Percentiles rank a stretch among this genome's conserved stretches.
phyloP scores from a whole-genome alignment of 2,888 invertebrate species.

The Drosophila atripex region DNA sequence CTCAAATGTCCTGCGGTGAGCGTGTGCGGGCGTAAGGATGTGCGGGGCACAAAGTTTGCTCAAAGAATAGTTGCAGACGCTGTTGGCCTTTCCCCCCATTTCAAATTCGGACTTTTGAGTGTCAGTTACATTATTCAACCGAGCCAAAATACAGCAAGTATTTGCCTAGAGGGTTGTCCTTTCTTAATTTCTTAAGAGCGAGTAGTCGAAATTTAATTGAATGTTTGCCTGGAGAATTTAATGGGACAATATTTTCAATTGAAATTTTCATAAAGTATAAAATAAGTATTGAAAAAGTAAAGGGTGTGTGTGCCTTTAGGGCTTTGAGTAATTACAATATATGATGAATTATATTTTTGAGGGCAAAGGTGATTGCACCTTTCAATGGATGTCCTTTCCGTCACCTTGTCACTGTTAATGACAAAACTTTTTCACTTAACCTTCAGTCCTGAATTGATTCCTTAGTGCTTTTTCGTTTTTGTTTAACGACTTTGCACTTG shows the following conservation, averaged over 20 bases:
- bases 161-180: slow-evolving; percentile 23
- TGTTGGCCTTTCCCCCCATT: background rate
- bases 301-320: background rate
- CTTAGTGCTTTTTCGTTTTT: slow-evolving; percentile 20
- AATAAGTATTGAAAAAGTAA: too few relatives aligned
- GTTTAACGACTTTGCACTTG: slow-evolving; percentile 64
- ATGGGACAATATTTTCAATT: slow-evolving; percentile 1
- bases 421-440: slow-evolving; percentile 69
- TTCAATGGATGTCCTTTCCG: slow-evolving; percentile 8
- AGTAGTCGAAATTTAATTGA: slow-evolving; percentile 18
- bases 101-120: slow-evolving; percentile 26
- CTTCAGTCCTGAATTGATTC: slow-evolving; percentile 67
- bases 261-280: background rate
- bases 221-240: slow-evolving; percentile 12
- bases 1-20: slow-evolving; percentile 28
- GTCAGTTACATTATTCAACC: slow-evolving; percentile 43
- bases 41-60: slow-evolving; percentile 30
- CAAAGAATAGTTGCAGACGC: slow-evolving; percentile 48
- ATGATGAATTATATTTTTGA: background rate
- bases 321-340: background rate
- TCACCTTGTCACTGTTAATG: slow-evolving; percentile 67
- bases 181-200: slow-evolving; percentile 12
- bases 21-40: slow-evolving; percentile 7
- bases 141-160: slow-evolving; percentile 28
- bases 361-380: slow-evolving; percentile 42